Conservation (phyloP, 2,797 vertebrate genomes). For the Lerista edwardsae region DNA sequence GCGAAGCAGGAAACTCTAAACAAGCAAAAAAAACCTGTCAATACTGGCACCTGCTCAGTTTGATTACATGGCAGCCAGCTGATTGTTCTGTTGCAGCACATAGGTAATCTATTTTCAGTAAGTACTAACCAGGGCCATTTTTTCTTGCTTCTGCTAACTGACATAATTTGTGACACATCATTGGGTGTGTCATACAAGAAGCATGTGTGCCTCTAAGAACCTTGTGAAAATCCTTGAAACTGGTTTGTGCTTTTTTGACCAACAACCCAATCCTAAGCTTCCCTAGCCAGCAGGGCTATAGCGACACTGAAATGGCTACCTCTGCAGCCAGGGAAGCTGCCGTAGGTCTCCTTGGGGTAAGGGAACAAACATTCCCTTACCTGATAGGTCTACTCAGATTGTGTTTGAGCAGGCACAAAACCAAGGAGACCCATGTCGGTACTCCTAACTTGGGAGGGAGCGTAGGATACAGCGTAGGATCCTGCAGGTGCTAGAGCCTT, state of each 20-base stretch:
- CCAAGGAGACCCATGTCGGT: too few relatives aligned
- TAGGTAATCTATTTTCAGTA: conserved; percentile 63
- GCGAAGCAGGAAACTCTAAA: conserved; percentile 1
- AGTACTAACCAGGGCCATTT: conserved; percentile 69
- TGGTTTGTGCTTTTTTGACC: conserved; percentile 55
- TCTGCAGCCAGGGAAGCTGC: too few relatives aligned
- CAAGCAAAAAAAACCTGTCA: background rate
- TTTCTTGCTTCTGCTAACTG: conserved; percentile 63
- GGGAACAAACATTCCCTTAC: too few relatives aligned
- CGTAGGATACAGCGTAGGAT: too few relatives aligned
- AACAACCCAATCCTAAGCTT: too few relatives aligned
- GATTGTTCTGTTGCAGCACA: conserved; percentile 60
- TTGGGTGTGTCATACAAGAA: conserved; percentile 76
- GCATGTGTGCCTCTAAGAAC: conserved; percentile 67
- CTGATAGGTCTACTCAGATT: too few relatives aligned
- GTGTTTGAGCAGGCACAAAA: too few relatives aligned
- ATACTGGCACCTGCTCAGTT: conserved; percentile 10
- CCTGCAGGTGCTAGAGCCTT: too few relatives aligned
- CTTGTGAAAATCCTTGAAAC: conserved; percentile 72
- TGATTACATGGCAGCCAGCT: conserved; percentile 58
- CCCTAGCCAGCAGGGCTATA: too few relatives aligned
- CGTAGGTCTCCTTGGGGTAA: too few relatives aligned
- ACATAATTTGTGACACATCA: conserved; percentile 71
- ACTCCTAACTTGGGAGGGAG: too few relatives aligned
- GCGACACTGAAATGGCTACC: too few relatives aligned